These are phyloP conservation scores for Parotocinclus haroldoi DNA, from an alignment of 2,797 vertebrate genomes.

Conservation along the genomic window DNA sequence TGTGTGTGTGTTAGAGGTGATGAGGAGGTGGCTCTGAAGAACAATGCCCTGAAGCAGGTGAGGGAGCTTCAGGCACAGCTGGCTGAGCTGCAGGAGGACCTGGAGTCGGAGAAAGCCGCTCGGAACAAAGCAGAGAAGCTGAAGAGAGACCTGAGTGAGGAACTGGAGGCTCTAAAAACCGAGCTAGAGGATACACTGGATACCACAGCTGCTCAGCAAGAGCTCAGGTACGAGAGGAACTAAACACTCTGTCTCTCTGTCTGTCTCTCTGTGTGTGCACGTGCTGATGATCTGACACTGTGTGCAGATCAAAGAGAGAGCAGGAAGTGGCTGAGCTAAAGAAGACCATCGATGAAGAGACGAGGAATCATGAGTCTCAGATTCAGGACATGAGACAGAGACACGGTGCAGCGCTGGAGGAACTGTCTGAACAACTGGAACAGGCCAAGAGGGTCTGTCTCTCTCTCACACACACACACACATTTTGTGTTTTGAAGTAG, in stretches of 20 bases:
- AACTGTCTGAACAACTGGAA: constrained; percentile 91
- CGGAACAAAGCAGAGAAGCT: constrained; percentile 96
- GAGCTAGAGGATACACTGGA: constrained; percentile 97
- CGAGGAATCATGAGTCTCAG: constrained; percentile 90
- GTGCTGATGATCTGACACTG: neutral
- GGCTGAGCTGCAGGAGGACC: constrained; percentile 91
- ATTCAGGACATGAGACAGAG: constrained; percentile 94
- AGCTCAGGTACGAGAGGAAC: constrained; percentile 77
- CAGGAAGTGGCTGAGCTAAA: constrained; percentile 96
- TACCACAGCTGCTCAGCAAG: constrained; percentile 94
- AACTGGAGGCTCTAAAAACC: constrained; percentile 93
- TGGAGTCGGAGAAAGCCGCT: constrained; percentile 89
- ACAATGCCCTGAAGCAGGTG: constrained; percentile 87
- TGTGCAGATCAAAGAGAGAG: constrained; percentile 85
- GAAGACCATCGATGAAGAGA: constrained; percentile 94
- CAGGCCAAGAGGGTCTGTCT: constrained; percentile 89
- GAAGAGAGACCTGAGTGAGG: constrained; percentile 92
- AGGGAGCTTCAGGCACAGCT: constrained; percentile 94
- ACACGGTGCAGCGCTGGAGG: constrained; percentile 84
- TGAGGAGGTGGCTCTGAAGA: constrained; percentile 88
- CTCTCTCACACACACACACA: neutral
- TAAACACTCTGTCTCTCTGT: no score
- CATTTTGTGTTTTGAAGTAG: no score
- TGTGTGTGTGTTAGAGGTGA: constrained; percentile 75
- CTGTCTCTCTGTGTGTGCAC: neutral